These are phyloP conservation scores for Forbesichthys papilliferus DNA, from an alignment of 2,113 vertebrate genomes.

Conservation along the genomic window DNA sequence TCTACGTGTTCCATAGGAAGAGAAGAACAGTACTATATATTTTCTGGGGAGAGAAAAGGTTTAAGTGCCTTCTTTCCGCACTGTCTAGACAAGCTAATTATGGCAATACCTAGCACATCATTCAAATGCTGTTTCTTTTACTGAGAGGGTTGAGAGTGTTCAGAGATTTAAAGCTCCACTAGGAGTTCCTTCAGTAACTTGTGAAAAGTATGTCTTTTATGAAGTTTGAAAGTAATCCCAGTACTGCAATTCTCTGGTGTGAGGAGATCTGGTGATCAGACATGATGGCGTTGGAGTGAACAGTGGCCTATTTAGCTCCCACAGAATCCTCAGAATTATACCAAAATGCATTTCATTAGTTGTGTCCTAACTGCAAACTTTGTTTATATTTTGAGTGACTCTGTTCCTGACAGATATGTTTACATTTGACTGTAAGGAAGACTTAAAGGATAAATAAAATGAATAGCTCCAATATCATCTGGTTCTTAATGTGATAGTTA, in stretches of 20 bases:
- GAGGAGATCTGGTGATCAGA: slow-evolving; percentile 12
- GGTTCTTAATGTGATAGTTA: no score
- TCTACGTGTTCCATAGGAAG: slow-evolving; percentile 37
- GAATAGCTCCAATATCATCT: no score
- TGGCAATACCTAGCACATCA: slow-evolving; percentile 47
- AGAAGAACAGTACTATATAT: slow-evolving; percentile 32
- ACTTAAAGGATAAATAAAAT: no score
- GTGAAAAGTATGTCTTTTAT: slow-evolving; percentile 53
- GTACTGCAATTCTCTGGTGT: slow-evolving; percentile 8
- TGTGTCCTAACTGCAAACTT: no score
- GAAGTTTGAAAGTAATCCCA: slow-evolving; percentile 40
- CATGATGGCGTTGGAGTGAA: slow-evolving; percentile 6
- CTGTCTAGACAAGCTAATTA: slow-evolving; percentile 78
- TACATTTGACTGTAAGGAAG: no score
- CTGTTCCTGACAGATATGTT: no score
- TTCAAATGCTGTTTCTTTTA: slow-evolving; percentile 17
- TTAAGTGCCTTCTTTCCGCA: slow-evolving; percentile 64
- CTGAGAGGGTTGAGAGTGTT: slow-evolving; percentile 48
- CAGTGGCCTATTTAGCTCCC: slow-evolving; percentile 26
- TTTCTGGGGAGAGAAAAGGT: slow-evolving; percentile 51
- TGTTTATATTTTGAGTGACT: no score
- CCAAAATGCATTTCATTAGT: background rate
- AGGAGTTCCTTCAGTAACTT: slow-evolving; percentile 43
- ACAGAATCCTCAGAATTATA: background rate
- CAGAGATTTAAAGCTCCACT: slow-evolving; percentile 48